Evolutionary conservation across 2,113 vertebrate genomes (phyloP), one percentile per base, ranked within the genome.

Genomic region (Micromys minutus): DNA sequence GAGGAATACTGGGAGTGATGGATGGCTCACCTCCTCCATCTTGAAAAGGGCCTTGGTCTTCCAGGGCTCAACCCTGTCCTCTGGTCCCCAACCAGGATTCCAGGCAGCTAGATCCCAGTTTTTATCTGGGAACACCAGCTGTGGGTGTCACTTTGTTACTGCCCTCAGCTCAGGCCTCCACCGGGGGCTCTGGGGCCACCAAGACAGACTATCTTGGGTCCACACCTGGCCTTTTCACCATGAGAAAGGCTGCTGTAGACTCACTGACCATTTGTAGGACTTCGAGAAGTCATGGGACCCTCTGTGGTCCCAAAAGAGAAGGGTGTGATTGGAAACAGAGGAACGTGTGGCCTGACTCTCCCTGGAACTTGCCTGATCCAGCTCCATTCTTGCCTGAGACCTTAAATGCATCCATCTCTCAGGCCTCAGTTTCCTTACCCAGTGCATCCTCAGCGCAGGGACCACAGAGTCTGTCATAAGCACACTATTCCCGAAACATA

Each of bases 221-320:
- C 11, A 36, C 19, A 34, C 11, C 34, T 8, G 16, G 17, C 16
- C 45, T 67, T 42, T 36, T 89, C 16, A 21, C 1, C 17, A 7
- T 0, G 0, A 17, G 2, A 59, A 36, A 45, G 31, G 2, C 9
- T 42, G 29, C 19, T 11, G 1, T 16, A 16, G 65, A 7, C 8
- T 29, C 34, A 5, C 1, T 36, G 15, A 21, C 15, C 17, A 0
- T 0, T 11, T 57, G 57, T 8, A 26, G 36, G 15, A 16, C 29
- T 67, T 42, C 36, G 39, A 65, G 29, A 39, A 7, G n/a, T 4
- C 12, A 0, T 3, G 7, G 3, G 19, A 6, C 45, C 19, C 36
- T 74, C 85, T 0, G 10, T 21, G 45, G 39, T 45, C 21, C 29
- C 79, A 24, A 39, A 34, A 57, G 50, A 42, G 15, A 12, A 11